Conservation (phyloP, 30 jellyfish, hydroid and myxozoan genomes). For the Hydractinia echinata region DNA sequence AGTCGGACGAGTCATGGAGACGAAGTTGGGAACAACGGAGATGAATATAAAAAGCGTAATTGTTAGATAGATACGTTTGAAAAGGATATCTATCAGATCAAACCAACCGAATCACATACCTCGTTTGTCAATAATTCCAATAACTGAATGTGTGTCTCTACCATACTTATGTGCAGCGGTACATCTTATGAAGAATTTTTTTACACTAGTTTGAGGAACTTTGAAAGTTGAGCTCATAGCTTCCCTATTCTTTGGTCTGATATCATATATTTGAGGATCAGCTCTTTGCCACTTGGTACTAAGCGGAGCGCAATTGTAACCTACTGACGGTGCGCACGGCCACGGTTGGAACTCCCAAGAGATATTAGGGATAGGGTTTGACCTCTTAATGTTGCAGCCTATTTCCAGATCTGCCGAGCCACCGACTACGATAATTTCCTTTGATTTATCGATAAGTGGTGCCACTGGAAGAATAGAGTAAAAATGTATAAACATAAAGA, state of each 20-base stretch:
- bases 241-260: background rate
- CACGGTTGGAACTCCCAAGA: constrained; percentile 67
- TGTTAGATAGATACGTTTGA: too few relatives aligned
- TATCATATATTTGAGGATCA: constrained; percentile 6
- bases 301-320: constrained; percentile 24
- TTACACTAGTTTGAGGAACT: constrained; percentile 12
- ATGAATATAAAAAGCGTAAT: too few relatives aligned
- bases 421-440: constrained; percentile 39
- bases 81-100: background rate
- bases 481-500: background rate
- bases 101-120: background rate
- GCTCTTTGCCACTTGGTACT: constrained; percentile 18
- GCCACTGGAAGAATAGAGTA: constrained; percentile 1
- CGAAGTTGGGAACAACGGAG: too few relatives aligned
- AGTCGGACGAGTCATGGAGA: too few relatives aligned
- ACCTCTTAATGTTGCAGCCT: constrained; percentile 36
- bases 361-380: constrained; percentile 66
- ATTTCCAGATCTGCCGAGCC: constrained; percentile 16
- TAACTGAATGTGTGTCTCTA: constrained; percentile 13
- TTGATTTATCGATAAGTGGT: constrained; percentile 30
- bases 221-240: constrained; percentile 19
- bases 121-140: constrained; percentile 27
- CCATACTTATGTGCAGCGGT: constrained; percentile 24
- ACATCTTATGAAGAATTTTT: constrained; percentile 23
- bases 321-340: constrained; percentile 45